Evolutionary conservation across 2,888 invertebrate genomes (phyloP), one percentile per base, ranked within the genome.

Genomic region (Orthonychiurus folsomi): DNA sequence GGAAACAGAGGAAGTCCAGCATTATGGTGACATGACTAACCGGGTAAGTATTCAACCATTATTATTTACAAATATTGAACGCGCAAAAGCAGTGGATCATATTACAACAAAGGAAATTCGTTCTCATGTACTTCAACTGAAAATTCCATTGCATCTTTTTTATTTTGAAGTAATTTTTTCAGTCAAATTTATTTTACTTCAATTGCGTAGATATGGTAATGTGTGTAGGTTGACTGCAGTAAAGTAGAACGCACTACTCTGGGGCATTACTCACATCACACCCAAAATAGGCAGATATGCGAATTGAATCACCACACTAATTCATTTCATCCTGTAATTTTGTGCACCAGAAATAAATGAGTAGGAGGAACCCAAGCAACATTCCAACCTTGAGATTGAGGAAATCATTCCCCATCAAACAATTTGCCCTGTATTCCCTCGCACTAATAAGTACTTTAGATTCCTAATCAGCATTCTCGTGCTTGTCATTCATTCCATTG

Each of bases 11-110:
- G 89, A 92, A 79, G 83, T 87, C 64, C 85, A 86, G 73, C 87
- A 91, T 75, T 80, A 85, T 61, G 91, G 91, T 37, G 88, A 91
- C 75, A 87, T 91, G 74, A 87, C 89, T 59, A 91, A 92, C 78
- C 86, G 90, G 82, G 92, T 91, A 75, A 83, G 75, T 28, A 59
- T 15, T 5, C 37, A 37, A 37, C 9, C 15, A 37, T 37, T 9
- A 37, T 37, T 15, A 9, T 5, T 37, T 37, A 9, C 37, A 37
- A 9, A 5, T 37, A 9, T 37, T n/a, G n/a, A n/a, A n/a, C n/a
- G n/a, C n/a, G n/a, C n/a, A n/a, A n/a, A n/a, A n/a, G n/a, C n/a
- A 37, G 5, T 37, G 15, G 37, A 37, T 37, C 37, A 37, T 37
- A 37, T 37, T 37, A 37, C 37, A 9, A 37, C 37, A 37, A 37